Conservation (phyloP, 2,797 vertebrate genomes). For the Brotogeris chrysoptera region DNA sequence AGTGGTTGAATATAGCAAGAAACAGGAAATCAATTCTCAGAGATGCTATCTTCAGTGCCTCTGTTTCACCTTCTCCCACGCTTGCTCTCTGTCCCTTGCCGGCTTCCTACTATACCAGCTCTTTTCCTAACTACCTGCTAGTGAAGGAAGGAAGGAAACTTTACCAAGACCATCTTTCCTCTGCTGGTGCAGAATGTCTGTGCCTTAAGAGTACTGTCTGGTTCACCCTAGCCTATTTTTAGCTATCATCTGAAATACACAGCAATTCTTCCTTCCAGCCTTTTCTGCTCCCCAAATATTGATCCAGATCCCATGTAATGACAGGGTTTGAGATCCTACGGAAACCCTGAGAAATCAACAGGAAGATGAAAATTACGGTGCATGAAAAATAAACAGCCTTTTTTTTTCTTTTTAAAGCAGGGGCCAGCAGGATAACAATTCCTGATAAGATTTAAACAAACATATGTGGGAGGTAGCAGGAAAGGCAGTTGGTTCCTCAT, state of each 20-base stretch:
- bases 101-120: not conserved
- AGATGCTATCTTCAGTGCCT: not conserved
- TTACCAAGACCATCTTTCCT: not conserved
- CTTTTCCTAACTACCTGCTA: not conserved
- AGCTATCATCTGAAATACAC: not conserved
- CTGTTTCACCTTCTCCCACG: not conserved
- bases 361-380: conserved; percentile 3
- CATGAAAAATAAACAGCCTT: not conserved
- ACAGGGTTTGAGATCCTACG: not conserved
- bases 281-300: not conserved
- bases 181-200: not conserved
- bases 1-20: not conserved
- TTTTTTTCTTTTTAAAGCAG: not conserved
- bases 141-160: not conserved
- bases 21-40: conserved; percentile 26
- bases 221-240: not conserved
- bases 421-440: conserved; percentile 13
- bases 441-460: conserved; percentile 56
- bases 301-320: not conserved
- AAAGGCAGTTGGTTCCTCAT: conserved; percentile 47
- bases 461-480: conserved; percentile 16
- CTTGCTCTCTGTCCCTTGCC: not conserved
- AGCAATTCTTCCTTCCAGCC: not conserved
- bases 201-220: not conserved
- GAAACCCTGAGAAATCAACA: not conserved